A percentile compares a stretch with the other conserved stretches of the same genome.
Evolutionary conservation across 1,140 invertebrate genomes (phyloP).

Genomic region (Rhopalosiphum maidis): DNA sequence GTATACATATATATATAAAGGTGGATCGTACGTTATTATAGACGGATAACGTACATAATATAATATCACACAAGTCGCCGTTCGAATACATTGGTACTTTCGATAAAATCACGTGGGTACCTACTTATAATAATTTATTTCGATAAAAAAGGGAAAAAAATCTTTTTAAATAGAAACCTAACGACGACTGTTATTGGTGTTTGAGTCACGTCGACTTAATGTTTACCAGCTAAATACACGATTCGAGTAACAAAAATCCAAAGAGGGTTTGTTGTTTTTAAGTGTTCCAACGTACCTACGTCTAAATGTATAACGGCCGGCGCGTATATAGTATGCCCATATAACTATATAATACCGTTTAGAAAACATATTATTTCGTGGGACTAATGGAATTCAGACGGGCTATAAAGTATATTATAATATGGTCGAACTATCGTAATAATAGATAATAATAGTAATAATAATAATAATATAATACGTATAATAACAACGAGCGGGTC

Average conservation of each 20-base stretch:
- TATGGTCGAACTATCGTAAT: not conserved
- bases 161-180: not conserved
- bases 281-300: not conserved
- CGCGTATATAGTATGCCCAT: not conserved
- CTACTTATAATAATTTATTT: slow-evolving; percentile 28
- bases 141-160: not conserved
- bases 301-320: not conserved
- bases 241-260: not conserved
- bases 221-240: not conserved
- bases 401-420: not conserved
- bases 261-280: slow-evolving; percentile 2
- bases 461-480: not conserved
- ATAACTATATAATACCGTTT: not conserved
- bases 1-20: no score
- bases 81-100: not conserved
- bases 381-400: slow-evolving; percentile 33
- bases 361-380: slow-evolving; percentile 23
- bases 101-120: not conserved
- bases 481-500: not conserved
- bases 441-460: not conserved
- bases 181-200: slow-evolving; percentile 36
- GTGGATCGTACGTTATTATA: not conserved
- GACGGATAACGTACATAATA: not conserved
- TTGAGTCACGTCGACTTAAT: not conserved
- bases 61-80: not conserved